Evolutionary conservation across 2,113 vertebrate species (phyloP).

Genomic region (Callospermophilus lateralis): DNA sequence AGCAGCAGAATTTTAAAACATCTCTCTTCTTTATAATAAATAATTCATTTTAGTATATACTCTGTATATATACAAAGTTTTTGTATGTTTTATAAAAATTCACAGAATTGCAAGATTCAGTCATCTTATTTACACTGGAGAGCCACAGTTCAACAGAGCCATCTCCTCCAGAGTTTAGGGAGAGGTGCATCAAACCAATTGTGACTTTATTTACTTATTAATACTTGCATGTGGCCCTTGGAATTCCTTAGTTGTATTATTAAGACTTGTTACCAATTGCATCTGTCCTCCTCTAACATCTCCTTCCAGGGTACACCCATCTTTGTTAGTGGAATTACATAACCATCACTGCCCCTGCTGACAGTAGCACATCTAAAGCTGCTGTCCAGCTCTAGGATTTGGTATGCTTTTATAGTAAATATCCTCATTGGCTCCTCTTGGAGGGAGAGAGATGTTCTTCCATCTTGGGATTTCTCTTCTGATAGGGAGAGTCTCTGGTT

Average conservation of each 20-base stretch:
- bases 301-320: slow-evolving; percentile 96
- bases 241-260: slow-evolving; percentile 90
- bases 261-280: slow-evolving; percentile 99
- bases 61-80: slow-evolving; percentile 98
- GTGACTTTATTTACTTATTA: slow-evolving; percentile 79
- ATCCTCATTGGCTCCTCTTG: slow-evolving; percentile 95
- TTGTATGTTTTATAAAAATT: slow-evolving; percentile 90
- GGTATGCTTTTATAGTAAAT: slow-evolving; percentile 99
- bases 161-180: slow-evolving; percentile 81
- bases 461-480: slow-evolving; percentile 95
- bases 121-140: slow-evolving; percentile 86
- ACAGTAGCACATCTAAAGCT: slow-evolving; percentile 99
- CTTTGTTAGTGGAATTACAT: slow-evolving; percentile 98
- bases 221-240: slow-evolving; percentile 86
- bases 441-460: slow-evolving; percentile 97
- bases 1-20: slow-evolving; percentile 97
- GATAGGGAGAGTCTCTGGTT: slow-evolving; percentile 98
- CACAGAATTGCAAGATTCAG: slow-evolving; percentile 92
- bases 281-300: slow-evolving; percentile 99
- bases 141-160: slow-evolving; percentile 88
- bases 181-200: slow-evolving; percentile 78
- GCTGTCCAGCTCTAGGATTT: slow-evolving; percentile 95
- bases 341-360: slow-evolving; percentile 96
- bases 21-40: slow-evolving; percentile 94
- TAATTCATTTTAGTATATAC: slow-evolving; percentile 94